Evolutionary conservation across 2,113 vertebrate genomes (phyloP).

Genomic region (Symphodus melops): DNA sequence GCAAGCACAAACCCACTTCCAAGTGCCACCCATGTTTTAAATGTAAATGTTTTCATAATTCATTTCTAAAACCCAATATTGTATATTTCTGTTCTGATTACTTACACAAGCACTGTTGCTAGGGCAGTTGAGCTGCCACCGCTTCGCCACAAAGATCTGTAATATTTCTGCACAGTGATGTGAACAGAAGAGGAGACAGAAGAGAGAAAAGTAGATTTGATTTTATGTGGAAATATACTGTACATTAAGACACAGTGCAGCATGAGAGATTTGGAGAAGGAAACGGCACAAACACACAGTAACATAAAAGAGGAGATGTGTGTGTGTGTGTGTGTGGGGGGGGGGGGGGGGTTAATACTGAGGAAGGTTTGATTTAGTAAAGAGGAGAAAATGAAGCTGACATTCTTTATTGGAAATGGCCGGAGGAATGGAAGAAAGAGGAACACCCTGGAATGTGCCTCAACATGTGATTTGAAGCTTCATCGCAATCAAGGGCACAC

Average conservation of each 20-base stretch:
- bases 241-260: constrained; percentile 22
- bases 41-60: too few species aligned
- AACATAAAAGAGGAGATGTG: neutral
- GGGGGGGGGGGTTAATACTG: neutral
- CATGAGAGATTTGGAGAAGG: constrained; percentile 22
- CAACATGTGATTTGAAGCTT: constrained; percentile 68
- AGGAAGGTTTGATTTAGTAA: constrained; percentile 38
- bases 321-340: too few species aligned
- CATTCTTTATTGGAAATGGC: constrained; percentile 58
- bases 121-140: too few species aligned
- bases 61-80: too few species aligned
- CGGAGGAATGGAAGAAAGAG: constrained; percentile 59
- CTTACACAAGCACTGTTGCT: too few species aligned
- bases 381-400: constrained; percentile 21
- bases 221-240: constrained; percentile 35
- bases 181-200: constrained; percentile 8
- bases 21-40: too few species aligned
- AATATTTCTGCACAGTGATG: neutral
- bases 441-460: constrained; percentile 72
- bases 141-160: too few species aligned
- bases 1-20: too few species aligned
- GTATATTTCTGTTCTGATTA: too few species aligned
- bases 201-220: constrained; percentile 38
- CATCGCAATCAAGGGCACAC: constrained; percentile 5
- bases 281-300: neutral